Conservation (phyloP, 2,797 vertebrate genomes). For the Eleutherodactylus coqui region DNA sequence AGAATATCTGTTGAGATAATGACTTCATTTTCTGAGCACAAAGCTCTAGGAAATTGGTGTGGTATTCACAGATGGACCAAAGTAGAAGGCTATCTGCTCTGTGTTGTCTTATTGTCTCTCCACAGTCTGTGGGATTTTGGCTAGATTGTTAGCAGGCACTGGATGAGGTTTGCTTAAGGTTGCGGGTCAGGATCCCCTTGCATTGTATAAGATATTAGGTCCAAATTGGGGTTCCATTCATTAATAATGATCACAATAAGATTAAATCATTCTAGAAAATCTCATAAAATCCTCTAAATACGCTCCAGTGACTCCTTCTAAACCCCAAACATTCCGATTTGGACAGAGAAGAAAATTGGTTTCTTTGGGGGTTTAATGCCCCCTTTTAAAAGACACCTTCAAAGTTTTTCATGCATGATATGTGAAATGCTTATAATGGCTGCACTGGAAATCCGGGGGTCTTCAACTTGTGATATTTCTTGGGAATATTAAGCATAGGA, state of each 20-base stretch:
- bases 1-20: slow-evolving; percentile 58
- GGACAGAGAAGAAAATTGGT: slow-evolving; percentile 77
- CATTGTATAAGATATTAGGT: slow-evolving; percentile 79
- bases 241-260: slow-evolving; percentile 89
- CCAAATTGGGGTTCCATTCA: slow-evolving; percentile 90
- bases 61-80: slow-evolving; percentile 60
- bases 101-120: slow-evolving; percentile 44
- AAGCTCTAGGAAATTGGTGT: slow-evolving; percentile 57
- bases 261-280: slow-evolving; percentile 84
- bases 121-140: slow-evolving; percentile 51
- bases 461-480: slow-evolving; percentile 76
- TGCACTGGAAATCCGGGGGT: slow-evolving; percentile 76
- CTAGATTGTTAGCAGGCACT: slow-evolving; percentile 50
- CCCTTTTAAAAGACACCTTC: slow-evolving; percentile 77
- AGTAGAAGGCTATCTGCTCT: slow-evolving; percentile 48
- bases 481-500: slow-evolving; percentile 78
- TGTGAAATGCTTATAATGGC: slow-evolving; percentile 78
- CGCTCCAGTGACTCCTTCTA: slow-evolving; percentile 79
- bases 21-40: slow-evolving; percentile 50
- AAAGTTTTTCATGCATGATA: slow-evolving; percentile 78
- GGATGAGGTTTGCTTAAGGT: slow-evolving; percentile 56
- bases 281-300: slow-evolving; percentile 81
- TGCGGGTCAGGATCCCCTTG: slow-evolving; percentile 74
- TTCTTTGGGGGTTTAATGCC: slow-evolving; percentile 77
- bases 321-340: slow-evolving; percentile 75